These are phyloP conservation scores for Periparus ater DNA, from an alignment of 2,797 vertebrate species.

Conservation along the genomic window DNA sequence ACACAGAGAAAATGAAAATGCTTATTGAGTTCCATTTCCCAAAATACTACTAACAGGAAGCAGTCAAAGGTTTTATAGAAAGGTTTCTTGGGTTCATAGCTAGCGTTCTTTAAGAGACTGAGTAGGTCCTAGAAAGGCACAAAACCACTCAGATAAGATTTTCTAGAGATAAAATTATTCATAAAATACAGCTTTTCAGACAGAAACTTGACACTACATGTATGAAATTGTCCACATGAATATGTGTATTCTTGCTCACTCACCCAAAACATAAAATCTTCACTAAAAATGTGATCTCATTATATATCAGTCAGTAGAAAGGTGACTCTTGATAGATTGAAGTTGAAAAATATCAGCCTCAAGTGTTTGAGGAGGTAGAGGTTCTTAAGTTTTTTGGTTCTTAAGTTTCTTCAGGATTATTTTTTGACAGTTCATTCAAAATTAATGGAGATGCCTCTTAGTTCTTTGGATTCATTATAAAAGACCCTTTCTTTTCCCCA, in stretches of 20 bases:
- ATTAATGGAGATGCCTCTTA: neutral
- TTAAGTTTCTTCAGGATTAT: neutral
- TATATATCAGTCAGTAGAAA: neutral
- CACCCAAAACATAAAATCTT: neutral
- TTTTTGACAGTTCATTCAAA: neutral
- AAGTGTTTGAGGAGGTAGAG: neutral
- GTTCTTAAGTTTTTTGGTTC: neutral
- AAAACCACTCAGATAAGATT: neutral
- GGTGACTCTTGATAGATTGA: neutral
- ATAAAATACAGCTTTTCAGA: neutral
- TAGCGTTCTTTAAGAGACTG: neutral
- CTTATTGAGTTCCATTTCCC: neutral
- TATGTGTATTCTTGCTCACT: neutral
- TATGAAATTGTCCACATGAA: neutral
- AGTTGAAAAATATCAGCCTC: neutral
- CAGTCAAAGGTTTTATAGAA: neutral
- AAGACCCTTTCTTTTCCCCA: neutral
- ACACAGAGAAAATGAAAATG: neutral
- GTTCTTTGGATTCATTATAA: neutral
- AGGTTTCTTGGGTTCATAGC: neutral
- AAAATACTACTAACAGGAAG: neutral
- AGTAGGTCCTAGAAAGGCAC: neutral
- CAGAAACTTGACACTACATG: neutral
- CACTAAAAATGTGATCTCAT: neutral
- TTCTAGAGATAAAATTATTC: neutral